Conservation (phyloP, 2,888 invertebrate genomes). For the Eupeodes luniger region DNA sequence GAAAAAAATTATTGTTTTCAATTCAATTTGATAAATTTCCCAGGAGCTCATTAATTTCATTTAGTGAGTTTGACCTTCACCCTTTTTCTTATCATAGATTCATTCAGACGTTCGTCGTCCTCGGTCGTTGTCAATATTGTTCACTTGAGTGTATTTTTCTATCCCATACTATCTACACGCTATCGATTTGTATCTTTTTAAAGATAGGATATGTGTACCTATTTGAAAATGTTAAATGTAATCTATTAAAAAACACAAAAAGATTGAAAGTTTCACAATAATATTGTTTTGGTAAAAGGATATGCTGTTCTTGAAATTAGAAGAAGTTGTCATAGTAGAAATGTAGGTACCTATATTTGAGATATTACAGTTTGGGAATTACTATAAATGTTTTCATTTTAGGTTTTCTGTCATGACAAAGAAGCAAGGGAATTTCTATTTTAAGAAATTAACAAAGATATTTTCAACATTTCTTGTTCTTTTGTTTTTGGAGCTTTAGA, state of each 20-base stretch:
- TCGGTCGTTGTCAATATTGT: neutral
- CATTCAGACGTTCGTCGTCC: neutral
- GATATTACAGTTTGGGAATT: too few species aligned
- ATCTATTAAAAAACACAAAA: neutral
- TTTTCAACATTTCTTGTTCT: too few species aligned
- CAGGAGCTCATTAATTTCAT: constrained; percentile 9
- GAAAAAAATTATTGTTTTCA: neutral
- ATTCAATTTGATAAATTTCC: constrained; percentile 14
- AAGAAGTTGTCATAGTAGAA: too few species aligned
- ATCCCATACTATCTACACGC: neutral
- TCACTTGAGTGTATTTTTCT: neutral
- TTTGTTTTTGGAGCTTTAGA: too few species aligned
- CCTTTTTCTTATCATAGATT: neutral
- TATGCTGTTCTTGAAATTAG: too few species aligned
- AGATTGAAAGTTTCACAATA: neutral
- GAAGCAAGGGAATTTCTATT: too few species aligned
- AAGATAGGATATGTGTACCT: neutral
- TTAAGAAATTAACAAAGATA: too few species aligned
- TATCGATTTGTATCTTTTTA: neutral
- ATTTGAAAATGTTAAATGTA: neutral
- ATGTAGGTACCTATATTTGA: too few species aligned
- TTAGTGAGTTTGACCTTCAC: neutral
- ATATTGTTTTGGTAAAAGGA: too few species aligned
- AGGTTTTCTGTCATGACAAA: too few species aligned
- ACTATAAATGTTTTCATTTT: too few species aligned